phyloP scores from a whole-genome alignment of 2,797 vertebrate species.

The Chaetodon trifasciatus region DNA sequence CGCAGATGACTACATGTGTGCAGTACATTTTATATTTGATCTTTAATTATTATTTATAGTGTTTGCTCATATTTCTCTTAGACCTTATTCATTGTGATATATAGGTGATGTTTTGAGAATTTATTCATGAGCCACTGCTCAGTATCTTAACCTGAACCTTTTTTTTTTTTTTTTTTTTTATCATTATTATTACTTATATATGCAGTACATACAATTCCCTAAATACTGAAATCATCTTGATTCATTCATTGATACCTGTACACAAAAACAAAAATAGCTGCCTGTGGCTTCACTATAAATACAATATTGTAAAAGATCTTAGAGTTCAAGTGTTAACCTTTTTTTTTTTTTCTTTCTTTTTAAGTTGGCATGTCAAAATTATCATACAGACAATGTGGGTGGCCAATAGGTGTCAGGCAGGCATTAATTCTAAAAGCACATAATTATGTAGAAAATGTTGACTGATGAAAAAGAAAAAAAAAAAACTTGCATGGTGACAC shows the following conservation, averaged over 20 bases:
- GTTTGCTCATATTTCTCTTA: neutral
- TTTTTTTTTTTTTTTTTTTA: no score
- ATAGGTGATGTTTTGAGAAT: neutral
- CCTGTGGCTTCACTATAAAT: neutral
- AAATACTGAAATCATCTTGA: neutral
- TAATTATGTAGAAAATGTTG: slow-evolving; percentile 97
- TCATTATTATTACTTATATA: neutral
- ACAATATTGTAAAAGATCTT: slow-evolving; percentile 8
- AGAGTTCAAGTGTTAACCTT: slow-evolving; percentile 82
- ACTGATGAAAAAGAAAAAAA: slow-evolving; percentile 89
- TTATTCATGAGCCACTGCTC: neutral
- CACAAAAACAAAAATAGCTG: neutral
- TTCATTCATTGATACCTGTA: neutral
- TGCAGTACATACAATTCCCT: neutral
- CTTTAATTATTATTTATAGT: slow-evolving; percentile 26
- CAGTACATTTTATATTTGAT: slow-evolving; percentile 44
- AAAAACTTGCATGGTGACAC: slow-evolving; percentile 89
- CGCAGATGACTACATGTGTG: slow-evolving; percentile 36
- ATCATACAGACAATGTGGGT: slow-evolving; percentile 74
- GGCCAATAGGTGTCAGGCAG: slow-evolving; percentile 91
- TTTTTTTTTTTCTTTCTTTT: slow-evolving; percentile 73
- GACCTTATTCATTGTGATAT: neutral
- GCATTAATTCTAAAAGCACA: slow-evolving; percentile 95
- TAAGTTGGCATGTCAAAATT: slow-evolving; percentile 76
- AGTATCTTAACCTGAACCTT: neutral